Conservation (phyloP, 2,113 vertebrate genomes). For the Scolopax mira region DNA sequence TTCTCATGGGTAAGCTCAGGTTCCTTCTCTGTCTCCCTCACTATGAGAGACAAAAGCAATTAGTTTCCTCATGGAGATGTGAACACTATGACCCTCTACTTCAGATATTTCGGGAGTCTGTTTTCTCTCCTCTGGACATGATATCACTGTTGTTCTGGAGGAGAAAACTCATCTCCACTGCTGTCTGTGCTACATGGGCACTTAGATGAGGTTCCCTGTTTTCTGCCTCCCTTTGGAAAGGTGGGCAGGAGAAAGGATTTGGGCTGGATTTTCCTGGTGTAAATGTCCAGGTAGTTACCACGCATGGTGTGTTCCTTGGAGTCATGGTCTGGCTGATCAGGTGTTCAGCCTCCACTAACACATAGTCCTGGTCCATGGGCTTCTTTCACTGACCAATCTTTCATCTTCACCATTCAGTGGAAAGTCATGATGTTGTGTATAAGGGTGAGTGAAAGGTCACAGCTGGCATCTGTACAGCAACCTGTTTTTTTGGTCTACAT, state of each 20-base stretch:
- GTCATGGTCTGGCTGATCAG: neutral
- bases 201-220: neutral
- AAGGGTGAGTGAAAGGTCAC: neutral
- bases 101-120: neutral
- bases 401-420: neutral
- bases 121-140: neutral
- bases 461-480: neutral
- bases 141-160: neutral
- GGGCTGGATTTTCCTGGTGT: fast-evolving
- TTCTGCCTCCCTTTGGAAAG: neutral
- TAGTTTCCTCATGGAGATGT: neutral
- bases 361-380: neutral
- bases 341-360: neutral
- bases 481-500: neutral
- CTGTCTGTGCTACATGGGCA: neutral
- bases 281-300: neutral
- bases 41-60: neutral
- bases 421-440: neutral
- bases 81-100: neutral
- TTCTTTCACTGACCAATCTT: neutral
- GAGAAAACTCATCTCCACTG: neutral
- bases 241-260: neutral
- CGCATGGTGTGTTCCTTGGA: neutral
- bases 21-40: neutral
- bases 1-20: neutral